Conservation (phyloP, 2,888 invertebrate genomes). For the Clostera curtula region DNA sequence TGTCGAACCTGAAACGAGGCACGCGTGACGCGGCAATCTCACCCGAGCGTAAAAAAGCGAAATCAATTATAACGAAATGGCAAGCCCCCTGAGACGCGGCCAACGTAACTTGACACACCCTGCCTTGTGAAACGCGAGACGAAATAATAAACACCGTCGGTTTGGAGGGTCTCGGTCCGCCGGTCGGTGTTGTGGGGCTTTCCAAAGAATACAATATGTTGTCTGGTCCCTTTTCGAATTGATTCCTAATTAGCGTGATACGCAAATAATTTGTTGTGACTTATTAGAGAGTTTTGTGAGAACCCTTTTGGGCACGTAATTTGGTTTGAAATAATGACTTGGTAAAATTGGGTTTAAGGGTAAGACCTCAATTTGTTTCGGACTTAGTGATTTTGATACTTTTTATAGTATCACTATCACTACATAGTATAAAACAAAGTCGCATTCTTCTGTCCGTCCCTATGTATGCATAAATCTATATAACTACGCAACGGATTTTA, state of each 20-base stretch:
- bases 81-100: conserved; percentile 39
- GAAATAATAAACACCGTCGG: conserved; percentile 18
- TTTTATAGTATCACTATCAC: no score
- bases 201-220: conserved; percentile 48
- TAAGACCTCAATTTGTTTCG: neutral
- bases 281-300: conserved; percentile 16
- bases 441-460: no score
- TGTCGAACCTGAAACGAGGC: conserved; percentile 41
- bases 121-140: conserved; percentile 14
- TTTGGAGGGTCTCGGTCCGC: conserved; percentile 24
- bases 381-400: no score
- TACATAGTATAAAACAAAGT: no score
- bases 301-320: conserved; percentile 7
- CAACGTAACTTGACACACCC: conserved; percentile 33
- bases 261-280: conserved; percentile 32
- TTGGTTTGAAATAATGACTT: conserved; percentile 9
- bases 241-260: conserved; percentile 54
- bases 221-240: conserved; percentile 51
- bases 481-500: no score
- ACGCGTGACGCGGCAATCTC: conserved; percentile 49
- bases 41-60: conserved; percentile 64
- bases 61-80: conserved; percentile 69
- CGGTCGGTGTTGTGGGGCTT: conserved; percentile 33
- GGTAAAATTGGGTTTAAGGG: neutral
- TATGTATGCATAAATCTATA: no score